Evolutionary conservation across 2,888 invertebrate genomes (phyloP), one percentile per base, ranked within the genome.

Genomic region (Tanytarsus gracilentus): DNA sequence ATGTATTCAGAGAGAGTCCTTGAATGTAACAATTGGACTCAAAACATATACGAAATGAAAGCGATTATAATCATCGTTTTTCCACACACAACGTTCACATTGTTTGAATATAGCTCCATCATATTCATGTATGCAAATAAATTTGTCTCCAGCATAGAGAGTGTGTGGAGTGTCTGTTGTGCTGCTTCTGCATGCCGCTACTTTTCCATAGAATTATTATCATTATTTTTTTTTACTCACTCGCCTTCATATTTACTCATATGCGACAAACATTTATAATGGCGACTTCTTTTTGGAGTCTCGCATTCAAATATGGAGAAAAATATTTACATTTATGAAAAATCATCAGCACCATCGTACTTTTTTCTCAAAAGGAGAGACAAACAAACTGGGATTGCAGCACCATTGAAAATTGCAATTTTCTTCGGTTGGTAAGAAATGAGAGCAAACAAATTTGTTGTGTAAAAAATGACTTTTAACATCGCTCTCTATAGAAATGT

Each of bases 31-130:
- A 55, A 55, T 40, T 23, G 40, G 55, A 55, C 26, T 39, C 40
- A 23, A 25, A 14, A 55, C 33, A 30, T 23, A 25, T n/a, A 27
- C 9, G 23, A 39, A 14, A 36, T 40, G n/a, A 55, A 55, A 55
- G 39, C 55, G 55, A 55, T 55, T 55, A 55, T 55, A 55, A 55
- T 55, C 55, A 55, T 55, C 55, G 40, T 40, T 55, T 53, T 55
- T 55, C 55, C 55, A 55, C 40, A 55, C 16, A 40, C 44, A 49
- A 25, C 26, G 49, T 26, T 23, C 8, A 27, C 36, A 53, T 53
- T 53, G 53, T 53, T 36, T 21, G 53, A 21, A 53, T n/a, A n/a
- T 53, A 53, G 36, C 36, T 53, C 53, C 53, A 53, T 55, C 55
- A 39, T n/a, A n/a, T n/a, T 55, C 44, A 51, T 51, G 18, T 55